Base-by-base conservation (phyloP, 2,113 vertebrate species). In the Phalacrocorax carbo region DNA sequence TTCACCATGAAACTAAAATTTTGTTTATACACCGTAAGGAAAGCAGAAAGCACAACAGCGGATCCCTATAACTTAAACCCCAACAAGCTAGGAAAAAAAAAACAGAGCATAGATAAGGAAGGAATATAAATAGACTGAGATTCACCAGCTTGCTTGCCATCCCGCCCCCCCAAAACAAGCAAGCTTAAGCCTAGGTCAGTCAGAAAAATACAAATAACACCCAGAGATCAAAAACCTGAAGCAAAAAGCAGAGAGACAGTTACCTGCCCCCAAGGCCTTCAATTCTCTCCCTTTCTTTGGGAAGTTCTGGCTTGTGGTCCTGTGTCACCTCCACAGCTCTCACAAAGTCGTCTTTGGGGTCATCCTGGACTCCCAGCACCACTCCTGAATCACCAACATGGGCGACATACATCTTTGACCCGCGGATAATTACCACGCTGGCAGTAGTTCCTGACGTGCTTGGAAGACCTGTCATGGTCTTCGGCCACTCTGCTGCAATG, bases 181-280 rank as follows among this genome's bases (percentile, higher is more conserved):
- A 82, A 70, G 32, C n/a, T 46, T 29, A 48, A 81, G 34, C 49
- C 57, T 17, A 34, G 6, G 30, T 72, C 30, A 69, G 38, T 8
- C n/a, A 84, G 17, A 70, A 42, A 65, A 15, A 58, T n/a, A 49
- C 22, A 68, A 25, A 71, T 2, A 64, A n/a, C 32, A 64, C 20
- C 19, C 27, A 58, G 51, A 80, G 40, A 52, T 52, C 22, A 60
- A 89, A 65, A 89, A 88, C 54, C 26, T 48, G 57, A 81, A 93
- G 62, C 5, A 30, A 81, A 85, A 77, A 93, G 44, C 91, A 88
- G 52, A 44, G 81, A 84, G 58, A 88, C 10, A 54, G 7, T 80
- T 97, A 99, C 99, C 99, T 99, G 95, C 99, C 99, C 66, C 99
- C 99, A 32, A 99, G 99, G 48, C 99, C 98, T 98, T 99, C 99